Evolutionary conservation across 2,797 vertebrate genomes (phyloP), one percentile per base, ranked within the genome.

Genomic region (Phrynocephalus guinanensis): DNA sequence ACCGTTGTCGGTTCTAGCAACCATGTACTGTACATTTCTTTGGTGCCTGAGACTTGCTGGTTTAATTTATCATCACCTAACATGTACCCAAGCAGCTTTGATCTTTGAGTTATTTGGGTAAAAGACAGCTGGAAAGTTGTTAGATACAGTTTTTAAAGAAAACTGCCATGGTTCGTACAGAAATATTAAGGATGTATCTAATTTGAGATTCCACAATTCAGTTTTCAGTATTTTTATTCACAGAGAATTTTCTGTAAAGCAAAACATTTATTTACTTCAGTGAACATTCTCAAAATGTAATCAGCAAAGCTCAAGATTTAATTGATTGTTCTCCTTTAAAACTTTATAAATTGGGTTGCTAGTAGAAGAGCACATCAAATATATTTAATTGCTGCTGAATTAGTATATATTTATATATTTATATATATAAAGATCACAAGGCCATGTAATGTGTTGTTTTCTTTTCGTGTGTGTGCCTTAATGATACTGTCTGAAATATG

Each of bases 131-230:
- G 85, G 91, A 94, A 93, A 13, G 50, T 82, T 78, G 89, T 92
- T 90, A 16, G 90, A 93, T 79, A 89, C 89, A 84, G 68, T 88
- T 94, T 91, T 30, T 10, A 13, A 56, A 82, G 88, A 92, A 95
- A 92, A 50, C n/a, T 95, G 93, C 91, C 91, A 95, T 94, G 11
- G 9, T 66, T 68, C 52, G 28, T 50, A 91, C 94, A 92, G 93
- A 96, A 94, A 95, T 97, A 95, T 96, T 96, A 94, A 92, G 92
- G 93, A 94, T 90, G 87, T 76, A 94, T 93, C 87, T 89, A 92
- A 96, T 94, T 90, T 87, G 94, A 87, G 67, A 83, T 92, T 75
- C 16, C 79, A 80, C 92, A 87, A 88, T 92, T 90, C 91, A 10
- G 85, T 92, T 93, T 93, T 89, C 93, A 82, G 10, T 88, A 89